A percentile compares a stretch with the other conserved stretches of the same genome.
phyloP scores from a whole-genome alignment of 2,113 vertebrate species.

The Pongo abelii region DNA sequence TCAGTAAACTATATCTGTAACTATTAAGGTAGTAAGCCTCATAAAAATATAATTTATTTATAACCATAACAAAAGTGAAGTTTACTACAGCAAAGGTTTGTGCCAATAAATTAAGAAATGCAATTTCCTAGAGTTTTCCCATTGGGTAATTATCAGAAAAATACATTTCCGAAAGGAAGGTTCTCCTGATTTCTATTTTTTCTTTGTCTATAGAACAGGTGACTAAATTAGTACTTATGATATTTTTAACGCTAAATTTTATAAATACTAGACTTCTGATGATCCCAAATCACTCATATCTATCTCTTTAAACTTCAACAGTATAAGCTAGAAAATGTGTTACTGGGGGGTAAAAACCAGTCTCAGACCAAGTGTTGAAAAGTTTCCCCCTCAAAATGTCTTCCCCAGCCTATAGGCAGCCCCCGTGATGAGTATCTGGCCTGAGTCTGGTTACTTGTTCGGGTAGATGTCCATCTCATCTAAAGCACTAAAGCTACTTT shows the following conservation, averaged over 20 bases:
- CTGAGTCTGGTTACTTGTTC: background rate
- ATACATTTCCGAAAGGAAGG: background rate
- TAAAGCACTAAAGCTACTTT: too few relatives aligned
- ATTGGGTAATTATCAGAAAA: background rate
- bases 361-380: background rate
- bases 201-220: background rate
- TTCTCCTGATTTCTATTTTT: background rate
- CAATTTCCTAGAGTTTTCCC: background rate
- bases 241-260: slow-evolving; percentile 35
- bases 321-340: background rate
- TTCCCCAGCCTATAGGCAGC: background rate
- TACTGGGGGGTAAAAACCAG: background rate
- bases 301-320: background rate
- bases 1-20: background rate
- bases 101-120: background rate
- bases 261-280: background rate
- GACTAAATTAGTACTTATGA: background rate
- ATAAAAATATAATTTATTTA: background rate
- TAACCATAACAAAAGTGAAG: background rate
- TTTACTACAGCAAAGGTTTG: background rate
- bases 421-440: background rate
- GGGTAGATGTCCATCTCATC: background rate
- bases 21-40: background rate
- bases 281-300: background rate
- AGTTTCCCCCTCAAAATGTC: background rate